phyloP scores from a whole-genome alignment of 2,888 invertebrate genomes.

The Acholoe squamosa region DNA sequence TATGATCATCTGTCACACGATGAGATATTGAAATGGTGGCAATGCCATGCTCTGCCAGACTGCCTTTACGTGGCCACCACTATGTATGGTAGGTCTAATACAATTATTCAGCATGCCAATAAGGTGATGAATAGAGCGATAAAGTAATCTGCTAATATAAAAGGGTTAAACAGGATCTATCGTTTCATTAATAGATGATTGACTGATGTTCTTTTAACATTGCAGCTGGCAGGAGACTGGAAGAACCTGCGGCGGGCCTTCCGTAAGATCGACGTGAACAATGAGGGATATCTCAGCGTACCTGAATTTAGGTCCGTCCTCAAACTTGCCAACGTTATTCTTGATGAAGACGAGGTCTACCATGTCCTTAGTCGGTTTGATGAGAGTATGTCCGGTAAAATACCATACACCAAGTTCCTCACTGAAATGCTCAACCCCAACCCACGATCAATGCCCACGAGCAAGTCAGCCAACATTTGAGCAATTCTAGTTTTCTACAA shows the following conservation, averaged over 20 bases:
- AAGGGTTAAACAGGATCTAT: no score
- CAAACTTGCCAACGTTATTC: slow-evolving; percentile 80
- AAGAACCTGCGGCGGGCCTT: slow-evolving; percentile 81
- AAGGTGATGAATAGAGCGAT: no score
- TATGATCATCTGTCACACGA: no score
- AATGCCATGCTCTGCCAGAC: no score
- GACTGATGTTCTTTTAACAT: neutral
- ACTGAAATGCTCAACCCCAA: slow-evolving; percentile 78
- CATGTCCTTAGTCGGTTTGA: slow-evolving; percentile 81
- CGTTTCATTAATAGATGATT: no score
- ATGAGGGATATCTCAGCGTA: slow-evolving; percentile 78
- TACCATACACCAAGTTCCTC: slow-evolving; percentile 80
- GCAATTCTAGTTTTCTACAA: neutral
- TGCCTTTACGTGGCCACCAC: no score
- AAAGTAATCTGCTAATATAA: no score
- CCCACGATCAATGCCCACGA: neutral
- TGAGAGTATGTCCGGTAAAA: slow-evolving; percentile 80
- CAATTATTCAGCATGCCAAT: no score
- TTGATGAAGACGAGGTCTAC: slow-evolving; percentile 82
- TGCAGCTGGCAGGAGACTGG: slow-evolving; percentile 81
- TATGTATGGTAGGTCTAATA: no score
- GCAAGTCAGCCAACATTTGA: slow-evolving; percentile 58
- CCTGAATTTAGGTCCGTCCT: slow-evolving; percentile 82
- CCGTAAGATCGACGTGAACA: slow-evolving; percentile 79
- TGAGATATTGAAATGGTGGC: no score